A percentile compares a stretch with the other conserved stretches of the same genome.
Evolutionary conservation across 2,888 invertebrate genomes (phyloP).

Genomic region (Drosophila kuntzei): DNA sequence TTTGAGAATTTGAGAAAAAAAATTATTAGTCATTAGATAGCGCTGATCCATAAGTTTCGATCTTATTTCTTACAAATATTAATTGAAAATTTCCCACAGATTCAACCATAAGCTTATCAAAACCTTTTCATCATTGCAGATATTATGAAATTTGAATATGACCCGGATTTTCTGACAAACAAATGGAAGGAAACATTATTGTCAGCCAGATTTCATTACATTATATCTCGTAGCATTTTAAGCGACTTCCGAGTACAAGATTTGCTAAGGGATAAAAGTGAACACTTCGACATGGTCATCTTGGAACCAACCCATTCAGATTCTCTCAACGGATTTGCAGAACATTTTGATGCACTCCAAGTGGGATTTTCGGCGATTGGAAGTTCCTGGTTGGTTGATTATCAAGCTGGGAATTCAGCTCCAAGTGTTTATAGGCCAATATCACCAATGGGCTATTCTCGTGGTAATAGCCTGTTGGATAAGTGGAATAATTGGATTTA

Average conservation of each 20-base stretch:
- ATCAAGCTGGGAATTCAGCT: constrained; percentile 58
- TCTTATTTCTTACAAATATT: too few relatives aligned
- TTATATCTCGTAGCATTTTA: background rate
- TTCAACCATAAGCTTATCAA: too few relatives aligned
- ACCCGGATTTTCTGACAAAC: background rate
- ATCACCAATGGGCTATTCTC: constrained; percentile 29
- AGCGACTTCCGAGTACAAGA: constrained; percentile 2
- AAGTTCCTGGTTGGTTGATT: constrained; percentile 47
- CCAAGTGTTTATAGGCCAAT: constrained; percentile 51
- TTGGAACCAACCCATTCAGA: constrained; percentile 8
- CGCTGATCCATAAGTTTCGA: too few relatives aligned
- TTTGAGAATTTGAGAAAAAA: too few relatives aligned
- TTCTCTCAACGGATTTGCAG: constrained; percentile 21
- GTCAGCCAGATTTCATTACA: background rate
- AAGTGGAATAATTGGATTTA: constrained; percentile 43
- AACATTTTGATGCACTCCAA: constrained; percentile 42
- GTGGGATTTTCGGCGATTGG: constrained; percentile 63
- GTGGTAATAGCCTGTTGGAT: constrained; percentile 8
- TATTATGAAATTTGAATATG: background rate
- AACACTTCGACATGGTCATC: constrained; percentile 19
- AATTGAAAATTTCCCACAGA: too few relatives aligned
- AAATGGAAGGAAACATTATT: constrained; percentile 16
- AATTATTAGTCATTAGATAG: too few relatives aligned
- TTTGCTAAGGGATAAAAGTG: constrained; percentile 5
- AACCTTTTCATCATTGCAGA: background rate